These are phyloP conservation scores for Calonectris borealis DNA, from an alignment of 2,113 vertebrate genomes.

Conservation along the genomic window DNA sequence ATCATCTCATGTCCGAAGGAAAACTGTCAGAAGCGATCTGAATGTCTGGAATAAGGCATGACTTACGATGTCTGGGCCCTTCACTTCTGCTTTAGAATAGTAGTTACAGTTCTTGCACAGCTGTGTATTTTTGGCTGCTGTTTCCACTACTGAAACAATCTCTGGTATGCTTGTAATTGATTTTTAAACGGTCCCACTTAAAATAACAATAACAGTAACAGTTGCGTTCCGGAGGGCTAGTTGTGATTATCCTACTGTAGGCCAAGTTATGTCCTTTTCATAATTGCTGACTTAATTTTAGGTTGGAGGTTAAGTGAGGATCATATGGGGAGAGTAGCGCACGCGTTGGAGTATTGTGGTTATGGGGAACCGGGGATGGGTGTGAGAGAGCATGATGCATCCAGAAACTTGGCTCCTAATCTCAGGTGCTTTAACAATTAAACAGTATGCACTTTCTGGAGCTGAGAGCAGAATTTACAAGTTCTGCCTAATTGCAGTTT, in stretches of 20 bases:
- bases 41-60: background rate
- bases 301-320: background rate
- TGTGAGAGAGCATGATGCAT: background rate
- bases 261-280: background rate
- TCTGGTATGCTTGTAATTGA: background rate
- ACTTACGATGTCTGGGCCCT: background rate
- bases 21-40: background rate
- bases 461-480: background rate
- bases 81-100: background rate
- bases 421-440: background rate
- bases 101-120: background rate
- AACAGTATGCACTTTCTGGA: background rate
- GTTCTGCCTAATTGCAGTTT: background rate
- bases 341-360: fast-evolving
- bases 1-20: background rate
- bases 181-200: background rate
- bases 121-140: background rate
- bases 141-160: background rate
- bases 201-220: background rate
- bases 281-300: background rate
- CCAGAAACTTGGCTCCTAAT: background rate
- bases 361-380: background rate
- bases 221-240: fast-evolving
- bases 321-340: fast-evolving
- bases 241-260: background rate